A percentile compares a stretch with the other conserved stretches of the same genome.
phyloP scores from a whole-genome alignment of 2,888 invertebrate genomes.

The Clusia tigrina region DNA sequence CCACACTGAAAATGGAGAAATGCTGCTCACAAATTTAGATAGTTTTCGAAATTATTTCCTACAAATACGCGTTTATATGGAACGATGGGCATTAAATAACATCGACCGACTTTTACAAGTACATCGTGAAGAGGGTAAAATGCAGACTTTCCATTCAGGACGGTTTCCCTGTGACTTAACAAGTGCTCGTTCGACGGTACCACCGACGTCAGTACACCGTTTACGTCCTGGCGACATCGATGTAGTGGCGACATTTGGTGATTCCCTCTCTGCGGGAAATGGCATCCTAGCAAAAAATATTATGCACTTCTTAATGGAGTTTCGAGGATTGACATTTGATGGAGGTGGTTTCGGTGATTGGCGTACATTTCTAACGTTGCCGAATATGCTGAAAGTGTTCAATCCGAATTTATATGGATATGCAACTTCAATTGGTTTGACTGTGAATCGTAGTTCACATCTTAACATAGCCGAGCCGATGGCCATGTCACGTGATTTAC shows the following conservation, averaged over 20 bases:
- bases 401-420: slow-evolving; percentile 73
- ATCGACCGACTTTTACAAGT: slow-evolving; percentile 31
- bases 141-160: slow-evolving; percentile 46
- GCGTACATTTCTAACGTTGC: slow-evolving; percentile 67
- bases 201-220: slow-evolving; percentile 67
- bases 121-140: slow-evolving; percentile 45
- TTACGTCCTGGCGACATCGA: slow-evolving; percentile 70
- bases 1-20: slow-evolving; percentile 32
- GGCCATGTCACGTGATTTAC: slow-evolving; percentile 54
- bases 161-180: slow-evolving; percentile 63
- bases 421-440: slow-evolving; percentile 48
- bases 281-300: slow-evolving; percentile 66
- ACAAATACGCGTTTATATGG: slow-evolving; percentile 31
- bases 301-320: slow-evolving; percentile 65
- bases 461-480: slow-evolving; percentile 60
- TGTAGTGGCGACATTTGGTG: slow-evolving; percentile 69
- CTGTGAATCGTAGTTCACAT: slow-evolving; percentile 44
- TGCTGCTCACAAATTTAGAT: slow-evolving; percentile 48
- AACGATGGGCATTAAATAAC: slow-evolving; percentile 35
- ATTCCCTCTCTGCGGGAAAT: slow-evolving; percentile 69
- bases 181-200: slow-evolving; percentile 48
- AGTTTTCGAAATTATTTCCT: slow-evolving; percentile 41
- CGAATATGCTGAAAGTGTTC: slow-evolving; percentile 71
- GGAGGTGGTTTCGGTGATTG: slow-evolving; percentile 67
- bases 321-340: slow-evolving; percentile 66